Evolutionary conservation across 2,888 invertebrate species (phyloP).

Genomic region (Onchidella celtica): DNA sequence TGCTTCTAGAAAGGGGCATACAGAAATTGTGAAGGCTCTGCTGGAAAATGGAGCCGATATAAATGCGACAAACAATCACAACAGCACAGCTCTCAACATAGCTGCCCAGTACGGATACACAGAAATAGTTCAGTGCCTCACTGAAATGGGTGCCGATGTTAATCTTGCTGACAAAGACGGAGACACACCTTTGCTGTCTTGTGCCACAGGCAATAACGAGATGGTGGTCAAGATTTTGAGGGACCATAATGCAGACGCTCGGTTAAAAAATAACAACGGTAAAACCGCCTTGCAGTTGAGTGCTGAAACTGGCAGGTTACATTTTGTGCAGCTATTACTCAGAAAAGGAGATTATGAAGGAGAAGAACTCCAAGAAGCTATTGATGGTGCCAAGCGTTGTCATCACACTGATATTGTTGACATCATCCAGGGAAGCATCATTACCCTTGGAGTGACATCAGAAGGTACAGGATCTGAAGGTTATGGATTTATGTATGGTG

Average conservation of each 20-base stretch:
- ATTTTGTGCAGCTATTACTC: background rate
- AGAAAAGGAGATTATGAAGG: background rate
- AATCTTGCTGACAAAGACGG: conserved; percentile 30
- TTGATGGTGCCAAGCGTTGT: background rate
- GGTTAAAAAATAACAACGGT: background rate
- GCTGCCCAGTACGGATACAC: conserved; percentile 7
- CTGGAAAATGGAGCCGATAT: background rate
- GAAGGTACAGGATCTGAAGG: too few species aligned
- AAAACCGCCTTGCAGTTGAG: conserved; percentile 23
- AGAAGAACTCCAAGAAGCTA: conserved; percentile 16
- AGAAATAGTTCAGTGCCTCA: conserved; percentile 4
- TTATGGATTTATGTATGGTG: too few species aligned
- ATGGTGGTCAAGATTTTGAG: background rate
- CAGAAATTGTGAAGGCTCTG: conserved; percentile 22
- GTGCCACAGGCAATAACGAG: conserved; percentile 8
- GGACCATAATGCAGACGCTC: conserved; percentile 10
- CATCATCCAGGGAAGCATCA: too few species aligned
- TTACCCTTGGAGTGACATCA: too few species aligned
- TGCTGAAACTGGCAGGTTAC: conserved; percentile 5
- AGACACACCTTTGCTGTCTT: conserved; percentile 25
- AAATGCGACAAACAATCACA: background rate
- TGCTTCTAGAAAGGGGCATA: conserved; percentile 28
- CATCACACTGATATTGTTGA: background rate
- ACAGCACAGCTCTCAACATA: conserved; percentile 34
- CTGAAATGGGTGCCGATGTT: conserved; percentile 5